Evolutionary conservation across 2,888 invertebrate species (phyloP).

Genomic region (Pandemis corylana): DNA sequence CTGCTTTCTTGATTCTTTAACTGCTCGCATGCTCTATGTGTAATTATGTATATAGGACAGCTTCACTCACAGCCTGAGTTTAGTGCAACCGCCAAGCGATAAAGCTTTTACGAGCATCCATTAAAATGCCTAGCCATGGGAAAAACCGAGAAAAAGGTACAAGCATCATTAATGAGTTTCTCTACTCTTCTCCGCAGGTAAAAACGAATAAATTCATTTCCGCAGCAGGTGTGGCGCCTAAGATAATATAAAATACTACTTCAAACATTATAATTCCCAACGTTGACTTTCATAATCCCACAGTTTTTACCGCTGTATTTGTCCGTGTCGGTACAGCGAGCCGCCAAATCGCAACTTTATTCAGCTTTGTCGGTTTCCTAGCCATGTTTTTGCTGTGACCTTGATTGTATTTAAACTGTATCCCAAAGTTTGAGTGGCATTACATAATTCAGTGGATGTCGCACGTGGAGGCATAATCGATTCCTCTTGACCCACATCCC

Average conservation of each 20-base stretch:
- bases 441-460: constrained; percentile 48
- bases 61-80: background rate
- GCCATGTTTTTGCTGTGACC: background rate
- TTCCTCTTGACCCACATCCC: constrained; percentile 78
- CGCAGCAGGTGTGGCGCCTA: background rate
- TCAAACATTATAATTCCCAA: background rate
- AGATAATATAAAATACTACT: background rate
- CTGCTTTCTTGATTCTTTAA: no score
- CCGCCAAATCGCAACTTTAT: background rate
- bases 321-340: background rate
- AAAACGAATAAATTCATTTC: background rate
- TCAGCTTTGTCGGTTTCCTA: background rate
- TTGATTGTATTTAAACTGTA: constrained; percentile 19
- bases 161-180: background rate
- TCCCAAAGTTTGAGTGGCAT: constrained; percentile 39
- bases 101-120: background rate
- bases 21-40: background rate
- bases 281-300: background rate
- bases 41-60: background rate
- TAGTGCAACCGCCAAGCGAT: background rate
- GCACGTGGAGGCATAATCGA: constrained; percentile 64
- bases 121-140: background rate
- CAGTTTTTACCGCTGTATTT: background rate
- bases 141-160: background rate
- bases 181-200: background rate